Percentiles rank a stretch among this genome's conserved stretches.
These are phyloP conservation scores for Abrostola triplasia DNA, from an alignment of 2,888 invertebrate genomes.

Conservation along the genomic window DNA sequence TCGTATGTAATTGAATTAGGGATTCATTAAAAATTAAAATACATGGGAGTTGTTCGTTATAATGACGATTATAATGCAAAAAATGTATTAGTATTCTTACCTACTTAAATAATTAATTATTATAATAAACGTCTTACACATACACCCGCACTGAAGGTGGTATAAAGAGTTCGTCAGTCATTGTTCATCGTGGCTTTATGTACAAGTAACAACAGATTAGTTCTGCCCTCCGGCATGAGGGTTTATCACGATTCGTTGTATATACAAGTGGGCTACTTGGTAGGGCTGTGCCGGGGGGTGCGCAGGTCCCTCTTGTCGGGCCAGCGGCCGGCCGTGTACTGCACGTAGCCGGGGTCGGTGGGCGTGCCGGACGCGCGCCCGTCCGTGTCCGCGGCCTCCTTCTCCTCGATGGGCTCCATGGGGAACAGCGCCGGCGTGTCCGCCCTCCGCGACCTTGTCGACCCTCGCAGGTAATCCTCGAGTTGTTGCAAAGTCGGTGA, in stretches of 20 bases:
- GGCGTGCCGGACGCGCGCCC: slow-evolving; percentile 90
- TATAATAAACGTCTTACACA: slow-evolving; percentile 61
- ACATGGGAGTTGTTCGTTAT: slow-evolving; percentile 53
- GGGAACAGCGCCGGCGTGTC: slow-evolving; percentile 84
- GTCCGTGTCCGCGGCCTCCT: slow-evolving; percentile 73
- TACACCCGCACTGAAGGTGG: slow-evolving; percentile 62
- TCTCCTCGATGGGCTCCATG: slow-evolving; percentile 86
- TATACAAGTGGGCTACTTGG: slow-evolving; percentile 60
- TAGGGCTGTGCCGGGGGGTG: slow-evolving; percentile 89
- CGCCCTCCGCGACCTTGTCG: slow-evolving; percentile 72
- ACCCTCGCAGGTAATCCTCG: slow-evolving; percentile 82
- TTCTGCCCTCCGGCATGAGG: slow-evolving; percentile 44
- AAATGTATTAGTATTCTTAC: slow-evolving; percentile 67
- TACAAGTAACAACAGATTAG: slow-evolving; percentile 48
- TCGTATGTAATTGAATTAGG: slow-evolving; percentile 61
- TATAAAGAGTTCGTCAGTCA: slow-evolving; percentile 62
- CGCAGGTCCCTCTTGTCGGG: slow-evolving; percentile 85
- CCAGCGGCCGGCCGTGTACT: slow-evolving; percentile 92
- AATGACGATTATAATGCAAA: slow-evolving; percentile 61
- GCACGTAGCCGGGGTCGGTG: slow-evolving; percentile 92
- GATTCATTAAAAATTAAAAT: slow-evolving; percentile 69
- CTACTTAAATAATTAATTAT: slow-evolving; percentile 45
- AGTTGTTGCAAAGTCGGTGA: slow-evolving; percentile 84
- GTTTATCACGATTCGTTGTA: slow-evolving; percentile 45
- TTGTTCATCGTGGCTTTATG: slow-evolving; percentile 53